phyloP scores from a whole-genome alignment of 2,113 vertebrate species.

The Antigone vipio region DNA sequence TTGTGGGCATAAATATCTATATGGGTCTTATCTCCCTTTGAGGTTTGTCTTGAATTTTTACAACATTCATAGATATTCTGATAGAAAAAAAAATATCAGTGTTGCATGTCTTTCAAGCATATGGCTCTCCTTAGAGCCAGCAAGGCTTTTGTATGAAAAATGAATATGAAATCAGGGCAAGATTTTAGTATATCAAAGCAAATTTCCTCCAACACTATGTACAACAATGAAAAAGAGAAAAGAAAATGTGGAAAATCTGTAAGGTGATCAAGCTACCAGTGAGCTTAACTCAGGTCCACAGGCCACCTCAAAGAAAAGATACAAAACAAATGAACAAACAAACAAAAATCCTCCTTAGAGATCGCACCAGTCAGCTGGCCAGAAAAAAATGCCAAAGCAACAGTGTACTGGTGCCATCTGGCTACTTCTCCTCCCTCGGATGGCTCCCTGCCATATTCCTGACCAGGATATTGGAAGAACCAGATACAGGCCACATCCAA shows the following conservation, averaged over 20 bases:
- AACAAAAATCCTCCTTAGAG: constrained; percentile 52
- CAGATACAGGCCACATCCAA: constrained; percentile 47
- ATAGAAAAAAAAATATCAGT: constrained; percentile 29
- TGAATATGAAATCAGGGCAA: constrained; percentile 57
- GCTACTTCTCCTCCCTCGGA: constrained; percentile 6
- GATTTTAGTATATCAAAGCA: constrained; percentile 9
- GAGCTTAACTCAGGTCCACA: background rate
- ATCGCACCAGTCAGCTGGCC: constrained; percentile 21
- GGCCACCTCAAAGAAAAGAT: constrained; percentile 28
- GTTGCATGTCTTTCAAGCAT: constrained; percentile 58
- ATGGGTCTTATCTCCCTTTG: background rate
- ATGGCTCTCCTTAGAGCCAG: constrained; percentile 63
- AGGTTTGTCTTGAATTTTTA: constrained; percentile 31
- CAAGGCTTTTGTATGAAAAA: constrained; percentile 62
- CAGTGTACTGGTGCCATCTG: constrained; percentile 60
- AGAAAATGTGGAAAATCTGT: background rate
- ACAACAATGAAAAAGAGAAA: background rate
- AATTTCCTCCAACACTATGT: background rate
- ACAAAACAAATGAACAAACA: constrained; percentile 47
- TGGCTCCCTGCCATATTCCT: constrained; percentile 56
- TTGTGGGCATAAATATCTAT: background rate
- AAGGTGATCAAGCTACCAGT: background rate
- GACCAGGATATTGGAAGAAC: constrained; percentile 64
- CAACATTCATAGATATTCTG: constrained; percentile 26
- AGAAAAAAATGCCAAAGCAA: constrained; percentile 69